A percentile compares a stretch with the other conserved stretches of the same genome.
These are phyloP conservation scores for Hermetia illucens DNA, from an alignment of 1,140 invertebrate genomes.

Conservation along the genomic window DNA sequence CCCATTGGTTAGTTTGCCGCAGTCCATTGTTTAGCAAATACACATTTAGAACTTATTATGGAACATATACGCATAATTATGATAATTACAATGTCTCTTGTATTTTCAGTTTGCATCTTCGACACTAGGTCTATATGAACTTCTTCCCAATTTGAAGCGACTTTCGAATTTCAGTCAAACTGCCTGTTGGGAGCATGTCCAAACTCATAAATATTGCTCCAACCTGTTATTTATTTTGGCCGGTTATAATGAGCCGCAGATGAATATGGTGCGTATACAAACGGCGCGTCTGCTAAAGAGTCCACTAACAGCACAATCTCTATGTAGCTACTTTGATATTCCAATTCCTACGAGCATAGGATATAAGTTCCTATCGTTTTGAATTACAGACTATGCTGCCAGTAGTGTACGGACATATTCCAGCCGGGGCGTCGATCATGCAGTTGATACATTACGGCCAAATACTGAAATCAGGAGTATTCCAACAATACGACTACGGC, in stretches of 20 bases:
- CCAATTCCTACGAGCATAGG: too few relatives aligned
- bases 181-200: conserved; percentile 24
- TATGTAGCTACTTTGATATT: too few relatives aligned
- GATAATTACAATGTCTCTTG: too few relatives aligned
- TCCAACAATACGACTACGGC: conserved; percentile 27
- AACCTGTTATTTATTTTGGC: conserved; percentile 35
- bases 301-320: too few relatives aligned
- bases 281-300: conserved; percentile 8
- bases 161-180: conserved; percentile 13
- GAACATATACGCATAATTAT: too few relatives aligned
- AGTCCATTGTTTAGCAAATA: too few relatives aligned
- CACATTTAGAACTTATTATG: too few relatives aligned
- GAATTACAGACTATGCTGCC: conserved; percentile 38
- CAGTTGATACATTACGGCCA: conserved; percentile 54
- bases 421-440: conserved; percentile 54
- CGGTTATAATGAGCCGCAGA: conserved; percentile 34
- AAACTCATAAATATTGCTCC: conserved; percentile 29
- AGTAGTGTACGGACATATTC: conserved; percentile 52
- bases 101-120: too few relatives aligned
- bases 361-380: background rate
- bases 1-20: too few relatives aligned
- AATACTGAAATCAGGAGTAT: conserved; percentile 27
- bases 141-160: conserved; percentile 29
- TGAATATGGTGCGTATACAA: conserved; percentile 31
- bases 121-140: conserved; percentile 35